phyloP scores from a whole-genome alignment of 1,140 invertebrate species.

The Caerostris extrusa region DNA sequence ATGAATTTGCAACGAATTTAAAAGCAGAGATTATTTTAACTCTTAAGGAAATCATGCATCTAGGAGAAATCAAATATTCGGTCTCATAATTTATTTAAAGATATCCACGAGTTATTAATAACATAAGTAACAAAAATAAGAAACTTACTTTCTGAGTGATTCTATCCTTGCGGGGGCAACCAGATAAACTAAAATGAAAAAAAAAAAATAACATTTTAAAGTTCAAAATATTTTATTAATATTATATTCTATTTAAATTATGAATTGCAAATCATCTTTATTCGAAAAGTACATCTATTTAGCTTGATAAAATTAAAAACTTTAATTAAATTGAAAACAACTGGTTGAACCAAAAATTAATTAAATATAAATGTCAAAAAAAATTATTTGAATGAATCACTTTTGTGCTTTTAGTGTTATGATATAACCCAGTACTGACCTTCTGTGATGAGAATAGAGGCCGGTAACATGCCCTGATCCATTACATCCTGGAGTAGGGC shows the following conservation, averaged over 20 bases:
- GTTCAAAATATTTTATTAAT: neutral
- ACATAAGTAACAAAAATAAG: neutral
- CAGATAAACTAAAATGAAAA: slow-evolving; percentile 89
- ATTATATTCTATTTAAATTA: no score
- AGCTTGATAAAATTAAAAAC: no score
- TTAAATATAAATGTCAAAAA: no score
- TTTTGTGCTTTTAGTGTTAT: no score
- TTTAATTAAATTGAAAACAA: neutral
- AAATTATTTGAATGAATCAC: no score
- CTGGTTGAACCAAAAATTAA: no score
- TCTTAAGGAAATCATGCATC: no score
- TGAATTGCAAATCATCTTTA: neutral
- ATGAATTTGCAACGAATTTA: no score
- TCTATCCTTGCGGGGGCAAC: slow-evolving; percentile 98
- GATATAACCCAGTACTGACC: slow-evolving; percentile 85
- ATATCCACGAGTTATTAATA: neutral
- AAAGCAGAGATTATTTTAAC: no score
- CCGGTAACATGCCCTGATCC: slow-evolving; percentile 98
- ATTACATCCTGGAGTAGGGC: slow-evolving; percentile 97
- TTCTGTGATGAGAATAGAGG: slow-evolving; percentile 98
- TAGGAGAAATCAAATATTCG: neutral
- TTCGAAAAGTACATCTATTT: no score
- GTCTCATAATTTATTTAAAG: neutral
- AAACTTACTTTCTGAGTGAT: slow-evolving; percentile 98
- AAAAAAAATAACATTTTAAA: neutral